These are phyloP conservation scores for Paramormyrops kingsleyae DNA, from an alignment of 2,113 vertebrate species.

Conservation along the genomic window DNA sequence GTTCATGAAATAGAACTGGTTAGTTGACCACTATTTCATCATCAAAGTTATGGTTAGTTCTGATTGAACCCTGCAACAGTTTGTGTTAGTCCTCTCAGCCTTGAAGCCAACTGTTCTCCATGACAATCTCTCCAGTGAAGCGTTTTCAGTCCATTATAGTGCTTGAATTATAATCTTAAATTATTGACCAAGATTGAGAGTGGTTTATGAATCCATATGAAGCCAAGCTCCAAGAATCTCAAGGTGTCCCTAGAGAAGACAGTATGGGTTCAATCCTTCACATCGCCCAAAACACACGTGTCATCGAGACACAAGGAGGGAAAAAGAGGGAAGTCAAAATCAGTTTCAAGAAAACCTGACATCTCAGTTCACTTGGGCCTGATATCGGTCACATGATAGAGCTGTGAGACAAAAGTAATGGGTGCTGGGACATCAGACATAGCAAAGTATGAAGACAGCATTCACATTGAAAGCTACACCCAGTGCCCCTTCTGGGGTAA, in stretches of 20 bases:
- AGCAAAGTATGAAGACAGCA: constrained; percentile 29
- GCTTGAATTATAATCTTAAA: constrained; percentile 41
- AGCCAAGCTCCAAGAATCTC: constrained; percentile 14
- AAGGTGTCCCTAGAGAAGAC: background rate
- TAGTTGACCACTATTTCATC: background rate
- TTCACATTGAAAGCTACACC: constrained; percentile 3
- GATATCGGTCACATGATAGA: background rate
- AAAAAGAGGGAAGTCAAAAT: background rate
- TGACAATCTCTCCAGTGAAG: constrained; percentile 10
- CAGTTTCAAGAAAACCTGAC: background rate
- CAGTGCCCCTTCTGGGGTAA: background rate
- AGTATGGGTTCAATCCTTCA: background rate
- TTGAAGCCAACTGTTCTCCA: constrained; percentile 23
- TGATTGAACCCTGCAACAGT: background rate
- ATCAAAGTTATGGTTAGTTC: background rate
- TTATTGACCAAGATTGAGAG: constrained; percentile 53
- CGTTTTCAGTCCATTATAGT: constrained; percentile 40
- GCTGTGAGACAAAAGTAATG: background rate
- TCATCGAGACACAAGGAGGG: background rate
- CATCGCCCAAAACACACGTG: background rate
- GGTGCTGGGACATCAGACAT: constrained; percentile 26
- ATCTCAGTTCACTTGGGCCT: background rate
- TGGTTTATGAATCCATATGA: constrained; percentile 32
- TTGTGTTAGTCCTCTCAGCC: constrained; percentile 30
- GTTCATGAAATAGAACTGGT: background rate